Evolutionary conservation across 2,888 invertebrate species (phyloP).

Genomic region (Andrena camellia): DNA sequence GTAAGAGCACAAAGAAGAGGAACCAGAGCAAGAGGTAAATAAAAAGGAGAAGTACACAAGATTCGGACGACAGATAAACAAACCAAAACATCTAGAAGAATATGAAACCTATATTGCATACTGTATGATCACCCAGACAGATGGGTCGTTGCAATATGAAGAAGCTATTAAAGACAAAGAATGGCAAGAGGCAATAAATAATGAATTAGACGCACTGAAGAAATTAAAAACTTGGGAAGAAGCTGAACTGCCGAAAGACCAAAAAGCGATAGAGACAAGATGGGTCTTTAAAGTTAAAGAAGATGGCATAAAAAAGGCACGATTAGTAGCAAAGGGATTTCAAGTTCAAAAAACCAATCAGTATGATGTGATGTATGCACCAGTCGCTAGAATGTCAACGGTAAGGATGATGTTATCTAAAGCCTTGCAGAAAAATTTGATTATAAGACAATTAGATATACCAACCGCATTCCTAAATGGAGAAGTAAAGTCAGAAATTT

Average conservation of each 20-base stretch:
- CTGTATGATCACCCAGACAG: too few relatives aligned
- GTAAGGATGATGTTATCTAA: background rate
- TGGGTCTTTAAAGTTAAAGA: slow-evolving; percentile 17
- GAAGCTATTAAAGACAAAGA: background rate
- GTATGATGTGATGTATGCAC: background rate
- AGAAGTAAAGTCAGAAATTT: too few relatives aligned
- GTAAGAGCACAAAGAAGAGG: too few relatives aligned
- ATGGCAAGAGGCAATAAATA: slow-evolving; percentile 1
- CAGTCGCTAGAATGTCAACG: background rate
- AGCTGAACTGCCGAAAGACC: background rate
- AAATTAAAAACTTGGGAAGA: slow-evolving; percentile 2
- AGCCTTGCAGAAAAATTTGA: too few relatives aligned
- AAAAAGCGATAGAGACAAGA: slow-evolving; percentile 2
- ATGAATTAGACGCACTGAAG: background rate
- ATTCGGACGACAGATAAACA: too few relatives aligned
- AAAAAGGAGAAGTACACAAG: too few relatives aligned
- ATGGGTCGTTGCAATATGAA: background rate
- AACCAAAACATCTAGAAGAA: too few relatives aligned
- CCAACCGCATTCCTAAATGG: too few relatives aligned
- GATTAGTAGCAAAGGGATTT: background rate
- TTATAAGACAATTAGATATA: too few relatives aligned
- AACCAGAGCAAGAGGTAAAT: too few relatives aligned
- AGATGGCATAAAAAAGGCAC: slow-evolving; percentile 2
- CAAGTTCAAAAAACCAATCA: background rate
- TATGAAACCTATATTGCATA: too few relatives aligned